A percentile compares a stretch with the other conserved stretches of the same genome.
phyloP scores from a whole-genome alignment of 2,113 vertebrate genomes.

The Emberiza fucata region DNA sequence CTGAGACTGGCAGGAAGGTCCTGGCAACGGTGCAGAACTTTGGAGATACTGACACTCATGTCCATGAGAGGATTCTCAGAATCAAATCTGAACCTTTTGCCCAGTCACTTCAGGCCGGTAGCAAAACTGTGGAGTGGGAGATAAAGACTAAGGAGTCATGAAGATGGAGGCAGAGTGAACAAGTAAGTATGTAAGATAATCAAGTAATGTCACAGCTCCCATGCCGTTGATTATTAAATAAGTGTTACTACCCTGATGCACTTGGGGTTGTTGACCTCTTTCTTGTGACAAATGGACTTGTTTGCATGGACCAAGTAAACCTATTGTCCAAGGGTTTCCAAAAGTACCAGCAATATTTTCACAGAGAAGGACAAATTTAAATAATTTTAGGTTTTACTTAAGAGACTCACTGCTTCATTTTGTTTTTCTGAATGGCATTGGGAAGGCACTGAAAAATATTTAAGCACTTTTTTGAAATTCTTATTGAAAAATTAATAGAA shows the following conservation, averaged over 20 bases:
- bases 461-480: not conserved
- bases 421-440: not conserved
- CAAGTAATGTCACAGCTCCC: not conserved
- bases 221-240: not conserved
- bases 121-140: not conserved
- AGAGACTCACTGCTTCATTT: not conserved
- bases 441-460: not conserved
- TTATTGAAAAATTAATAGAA: not conserved
- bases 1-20: not conserved
- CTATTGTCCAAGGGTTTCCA: not conserved
- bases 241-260: not conserved
- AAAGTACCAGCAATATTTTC: not conserved
- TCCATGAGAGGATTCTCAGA: not conserved
- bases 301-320: not conserved
- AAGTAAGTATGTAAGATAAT: not conserved
- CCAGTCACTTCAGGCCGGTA: not conserved
- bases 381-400: not conserved
- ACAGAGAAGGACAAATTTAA: not conserved
- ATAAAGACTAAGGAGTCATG: not conserved
- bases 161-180: not conserved
- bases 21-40: not conserved
- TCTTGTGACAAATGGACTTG: not conserved
- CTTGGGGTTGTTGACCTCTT: not conserved
- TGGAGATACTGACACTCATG: rapidly evolving
- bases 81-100: not conserved